phyloP scores from a whole-genome alignment of 2,888 invertebrate genomes.

The Orgyia antiqua region DNA sequence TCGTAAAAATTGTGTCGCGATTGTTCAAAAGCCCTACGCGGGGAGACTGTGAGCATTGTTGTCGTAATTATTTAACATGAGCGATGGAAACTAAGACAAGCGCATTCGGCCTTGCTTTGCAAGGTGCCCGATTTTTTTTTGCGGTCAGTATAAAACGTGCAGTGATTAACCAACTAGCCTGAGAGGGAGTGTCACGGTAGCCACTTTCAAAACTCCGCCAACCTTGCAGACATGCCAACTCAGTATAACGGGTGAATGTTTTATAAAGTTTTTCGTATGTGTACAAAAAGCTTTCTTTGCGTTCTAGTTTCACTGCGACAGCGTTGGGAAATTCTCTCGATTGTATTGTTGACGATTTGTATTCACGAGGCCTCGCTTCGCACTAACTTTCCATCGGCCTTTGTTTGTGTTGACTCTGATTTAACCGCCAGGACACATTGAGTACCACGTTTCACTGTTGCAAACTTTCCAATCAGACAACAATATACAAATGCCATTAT shows the following conservation, averaged over 20 bases:
- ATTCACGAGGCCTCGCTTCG: constrained; percentile 48
- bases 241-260: constrained; percentile 24
- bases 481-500: not conserved
- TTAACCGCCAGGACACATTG: constrained; percentile 44
- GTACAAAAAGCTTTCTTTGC: constrained; percentile 52
- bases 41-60: constrained; percentile 34
- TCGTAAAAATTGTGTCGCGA: constrained; percentile 54
- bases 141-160: constrained; percentile 60
- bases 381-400: constrained; percentile 68
- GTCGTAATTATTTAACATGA: constrained; percentile 48
- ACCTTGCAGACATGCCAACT: constrained; percentile 30
- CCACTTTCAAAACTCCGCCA: constrained; percentile 45
- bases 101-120: constrained; percentile 51
- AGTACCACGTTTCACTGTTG: constrained; percentile 31
- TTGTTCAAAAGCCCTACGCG: constrained; percentile 33
- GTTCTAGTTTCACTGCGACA: constrained; percentile 48
- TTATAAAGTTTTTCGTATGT: constrained; percentile 20
- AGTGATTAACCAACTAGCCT: constrained; percentile 53
- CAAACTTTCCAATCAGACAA: constrained; percentile 21
- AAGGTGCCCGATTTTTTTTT: constrained; percentile 66
- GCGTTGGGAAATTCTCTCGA: constrained; percentile 60
- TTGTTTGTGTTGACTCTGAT: constrained; percentile 44
- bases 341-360: constrained; percentile 68
- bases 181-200: constrained; percentile 44
- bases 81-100: constrained; percentile 55